phyloP scores from a whole-genome alignment of 1,140 invertebrate species.

The Bathynomus jamesi region DNA sequence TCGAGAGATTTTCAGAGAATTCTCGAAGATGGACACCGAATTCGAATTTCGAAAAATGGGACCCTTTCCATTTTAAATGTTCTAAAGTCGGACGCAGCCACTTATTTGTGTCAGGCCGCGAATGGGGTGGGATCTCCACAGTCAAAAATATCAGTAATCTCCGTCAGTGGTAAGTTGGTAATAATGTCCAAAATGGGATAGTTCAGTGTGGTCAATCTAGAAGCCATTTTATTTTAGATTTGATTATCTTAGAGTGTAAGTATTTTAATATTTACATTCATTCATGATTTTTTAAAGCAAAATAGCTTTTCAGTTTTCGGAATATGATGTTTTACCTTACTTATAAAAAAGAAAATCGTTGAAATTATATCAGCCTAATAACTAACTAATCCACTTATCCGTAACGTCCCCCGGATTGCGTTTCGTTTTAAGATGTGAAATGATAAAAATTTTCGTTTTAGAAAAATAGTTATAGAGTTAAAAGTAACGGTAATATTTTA shows the following conservation, averaged over 20 bases:
- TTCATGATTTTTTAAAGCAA: background rate
- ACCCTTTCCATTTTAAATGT: constrained; percentile 5
- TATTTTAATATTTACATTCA: background rate
- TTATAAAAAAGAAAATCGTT: background rate
- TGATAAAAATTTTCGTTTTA: background rate
- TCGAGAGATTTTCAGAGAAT: background rate
- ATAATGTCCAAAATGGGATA: no score
- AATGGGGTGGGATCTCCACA: constrained; percentile 3
- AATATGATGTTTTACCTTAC: background rate
- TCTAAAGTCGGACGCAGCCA: background rate
- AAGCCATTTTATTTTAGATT: no score
- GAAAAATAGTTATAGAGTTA: background rate
- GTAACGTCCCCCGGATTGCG: no score
- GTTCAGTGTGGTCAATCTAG: no score
- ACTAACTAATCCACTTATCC: no score
- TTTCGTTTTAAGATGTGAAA: background rate
- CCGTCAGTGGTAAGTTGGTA: background rate
- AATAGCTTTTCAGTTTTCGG: background rate
- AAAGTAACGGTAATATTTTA: background rate
- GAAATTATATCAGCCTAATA: no score
- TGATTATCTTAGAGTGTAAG: background rate
- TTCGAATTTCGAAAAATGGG: background rate
- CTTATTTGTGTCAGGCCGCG: constrained; percentile 11
- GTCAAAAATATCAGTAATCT: background rate
- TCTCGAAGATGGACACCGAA: background rate